Base-by-base conservation (phyloP, 2,888 invertebrate genomes). In the Lamellibrachia columna region DNA sequence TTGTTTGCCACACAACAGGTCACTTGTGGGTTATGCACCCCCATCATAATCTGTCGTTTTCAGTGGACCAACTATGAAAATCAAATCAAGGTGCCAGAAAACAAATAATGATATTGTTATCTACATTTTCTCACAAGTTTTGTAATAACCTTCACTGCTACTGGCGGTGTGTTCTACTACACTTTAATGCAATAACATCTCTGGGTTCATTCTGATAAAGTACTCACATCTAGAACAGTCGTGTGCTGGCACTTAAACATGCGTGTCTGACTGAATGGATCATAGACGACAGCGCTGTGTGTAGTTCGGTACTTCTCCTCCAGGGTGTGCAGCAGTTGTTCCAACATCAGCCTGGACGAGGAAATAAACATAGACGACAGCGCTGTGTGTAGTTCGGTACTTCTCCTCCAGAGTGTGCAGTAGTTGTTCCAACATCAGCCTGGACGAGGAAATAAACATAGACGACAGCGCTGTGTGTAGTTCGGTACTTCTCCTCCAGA, bases 171-270 rank as follows among this genome's bases (percentile, higher is more conserved):
- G 55, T 55, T 2, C 55, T 9, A 55, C 55, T 55, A 55, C 2
- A 55, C 55, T 55, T 75, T 22, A 22, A 3, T 15, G 9, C 15
- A 15, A 75, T 15, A 22, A 75, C 22, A 75, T 22, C n/a, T 22
- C 15, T 22, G 22, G 22, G 15, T 3, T 60, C 60, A 15, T 60
- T 60, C 22, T n/a, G n/a, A 11, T 22, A 0, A 28, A n/a, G 40
- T 91, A 90, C 94, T 93, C 92, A 95, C 95, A 93, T 95, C 93
- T 6, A 95, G 94, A 53, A 95, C 95, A 90, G 93, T 93, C 7
- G 94, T 94, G 92, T 95, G 95, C 75, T 94, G 94, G 92, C 95
- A 95, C 15, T 94, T 93, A 92, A 94, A 94, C 40, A 92, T 92
- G 93, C 94, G 94, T 9, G 93, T 93, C 52, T 95, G 94, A 22